Conservation (phyloP, 1,140 invertebrate genomes). For the Gonioctena quinquepunctata region DNA sequence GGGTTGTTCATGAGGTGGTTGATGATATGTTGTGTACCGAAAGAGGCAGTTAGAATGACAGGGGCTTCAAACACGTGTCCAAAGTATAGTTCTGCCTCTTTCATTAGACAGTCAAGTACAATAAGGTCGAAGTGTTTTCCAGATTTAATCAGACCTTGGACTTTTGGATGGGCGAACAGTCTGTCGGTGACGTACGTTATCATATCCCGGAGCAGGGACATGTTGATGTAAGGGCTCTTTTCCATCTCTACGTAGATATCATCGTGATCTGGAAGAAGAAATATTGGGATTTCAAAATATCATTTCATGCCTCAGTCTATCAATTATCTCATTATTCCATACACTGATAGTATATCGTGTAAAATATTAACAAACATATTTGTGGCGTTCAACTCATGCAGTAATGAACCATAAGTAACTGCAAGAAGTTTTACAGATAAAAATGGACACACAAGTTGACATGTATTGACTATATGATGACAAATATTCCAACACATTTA, state of each 20-base stretch:
- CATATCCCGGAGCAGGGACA: background rate
- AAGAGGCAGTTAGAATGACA: constrained; percentile 12
- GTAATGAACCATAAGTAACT: too few relatives aligned
- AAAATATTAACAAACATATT: too few relatives aligned
- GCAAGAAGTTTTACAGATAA: too few relatives aligned
- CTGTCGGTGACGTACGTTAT: background rate
- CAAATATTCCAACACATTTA: too few relatives aligned
- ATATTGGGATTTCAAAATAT: too few relatives aligned
- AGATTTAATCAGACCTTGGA: constrained; percentile 10
- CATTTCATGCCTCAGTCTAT: too few relatives aligned
- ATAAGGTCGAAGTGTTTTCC: constrained; percentile 16
- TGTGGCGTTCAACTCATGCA: too few relatives aligned
- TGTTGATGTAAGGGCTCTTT: background rate
- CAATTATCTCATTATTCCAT: too few relatives aligned
- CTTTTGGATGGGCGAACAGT: background rate
- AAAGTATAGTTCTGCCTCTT: constrained; percentile 14
- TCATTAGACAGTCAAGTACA: constrained; percentile 17
- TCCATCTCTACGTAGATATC: constrained; percentile 3
- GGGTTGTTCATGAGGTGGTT: background rate
- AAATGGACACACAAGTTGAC: too few relatives aligned
- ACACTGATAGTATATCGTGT: too few relatives aligned
- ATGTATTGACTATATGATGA: too few relatives aligned
- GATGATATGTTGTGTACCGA: background rate
- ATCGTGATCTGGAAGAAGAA: too few relatives aligned
- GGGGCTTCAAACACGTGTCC: constrained; percentile 21